phyloP scores from a whole-genome alignment of 2,113 vertebrate genomes.

The Enhydra lutris region DNA sequence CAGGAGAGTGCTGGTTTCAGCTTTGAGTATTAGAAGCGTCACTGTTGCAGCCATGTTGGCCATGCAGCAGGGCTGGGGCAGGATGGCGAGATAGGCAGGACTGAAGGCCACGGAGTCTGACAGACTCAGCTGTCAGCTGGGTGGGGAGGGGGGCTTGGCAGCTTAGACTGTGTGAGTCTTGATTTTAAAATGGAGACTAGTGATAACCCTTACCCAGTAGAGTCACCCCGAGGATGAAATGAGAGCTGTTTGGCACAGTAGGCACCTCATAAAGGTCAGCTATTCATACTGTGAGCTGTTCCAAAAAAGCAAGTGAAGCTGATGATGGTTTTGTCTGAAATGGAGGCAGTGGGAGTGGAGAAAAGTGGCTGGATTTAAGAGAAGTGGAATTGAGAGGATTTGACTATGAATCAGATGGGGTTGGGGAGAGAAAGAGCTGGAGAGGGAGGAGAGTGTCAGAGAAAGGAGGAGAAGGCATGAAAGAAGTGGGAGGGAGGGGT shows the following conservation, averaged over 20 bases:
- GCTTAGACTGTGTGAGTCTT: background rate
- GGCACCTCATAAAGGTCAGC: background rate
- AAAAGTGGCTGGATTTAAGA: background rate
- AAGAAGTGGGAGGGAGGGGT: background rate
- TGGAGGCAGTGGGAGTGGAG: background rate
- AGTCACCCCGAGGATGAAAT: background rate
- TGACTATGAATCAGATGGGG: background rate
- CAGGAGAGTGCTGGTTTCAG: background rate
- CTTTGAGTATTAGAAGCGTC: background rate
- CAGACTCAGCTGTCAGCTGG: background rate
- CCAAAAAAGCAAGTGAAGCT: background rate
- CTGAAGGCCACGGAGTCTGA: background rate
- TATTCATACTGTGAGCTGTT: background rate
- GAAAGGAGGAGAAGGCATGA: background rate
- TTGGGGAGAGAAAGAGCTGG: background rate
- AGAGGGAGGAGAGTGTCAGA: background rate
- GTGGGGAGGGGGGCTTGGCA: too few species aligned
- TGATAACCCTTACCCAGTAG: background rate
- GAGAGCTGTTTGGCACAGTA: background rate
- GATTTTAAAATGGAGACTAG: background rate
- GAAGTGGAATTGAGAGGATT: background rate
- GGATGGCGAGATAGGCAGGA: background rate
- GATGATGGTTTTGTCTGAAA: background rate
- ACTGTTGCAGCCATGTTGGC: background rate
- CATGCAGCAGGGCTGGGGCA: background rate